Base-by-base conservation (phyloP, 2,888 invertebrate species). In the Phengaris arion region DNA sequence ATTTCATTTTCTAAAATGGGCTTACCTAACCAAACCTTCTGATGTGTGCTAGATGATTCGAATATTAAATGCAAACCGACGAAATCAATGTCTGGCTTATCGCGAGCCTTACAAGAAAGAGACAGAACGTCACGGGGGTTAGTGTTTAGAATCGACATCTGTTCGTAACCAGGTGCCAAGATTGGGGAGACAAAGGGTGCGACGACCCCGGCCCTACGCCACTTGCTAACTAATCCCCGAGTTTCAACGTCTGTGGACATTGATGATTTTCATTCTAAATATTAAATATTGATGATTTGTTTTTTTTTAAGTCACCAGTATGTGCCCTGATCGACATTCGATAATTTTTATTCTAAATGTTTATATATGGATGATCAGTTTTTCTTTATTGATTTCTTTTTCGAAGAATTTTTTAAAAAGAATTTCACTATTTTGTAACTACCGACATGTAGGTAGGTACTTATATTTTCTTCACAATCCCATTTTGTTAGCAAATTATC, bases 81-180 rank as follows among this genome's bases (percentile, higher is more conserved):
- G 15, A 55, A 74, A 55, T 57, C 46, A 74, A 74, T 46, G 74
- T 51, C 69, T 52, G 35, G n/a, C n/a, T 46, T 51, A 52, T 72
- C 51, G 22, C 51, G 35, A 35, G 72, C 35, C 52, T 52, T 51
- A 55, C 35, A 22, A 15, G 74, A 74, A 74, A 69, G 48, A 48
- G 46, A 69, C 15, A n/a, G 46, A 69, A 13, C 4, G 70, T 70
- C 51, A 72, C 48, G 70, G 46, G 75, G 75, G 70, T 75, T 75
- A 85, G 85, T 86, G 83, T 82, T 87, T 83, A 81, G 80, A 82
- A 84, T 82, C 80, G 80, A 83, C 87, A 92, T 92, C 90, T 92
- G 92, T 90, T 90, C 81, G 85, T 83, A 82, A 87, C 93, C 92
- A 92, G 92, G 92, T 93, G 92, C 85, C 85, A 86, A 87, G 86